Percentiles rank a stretch among this genome's conserved stretches.
Evolutionary conservation across 1,140 invertebrate species (phyloP).

Genomic region (Antheraea mylitta): DNA sequence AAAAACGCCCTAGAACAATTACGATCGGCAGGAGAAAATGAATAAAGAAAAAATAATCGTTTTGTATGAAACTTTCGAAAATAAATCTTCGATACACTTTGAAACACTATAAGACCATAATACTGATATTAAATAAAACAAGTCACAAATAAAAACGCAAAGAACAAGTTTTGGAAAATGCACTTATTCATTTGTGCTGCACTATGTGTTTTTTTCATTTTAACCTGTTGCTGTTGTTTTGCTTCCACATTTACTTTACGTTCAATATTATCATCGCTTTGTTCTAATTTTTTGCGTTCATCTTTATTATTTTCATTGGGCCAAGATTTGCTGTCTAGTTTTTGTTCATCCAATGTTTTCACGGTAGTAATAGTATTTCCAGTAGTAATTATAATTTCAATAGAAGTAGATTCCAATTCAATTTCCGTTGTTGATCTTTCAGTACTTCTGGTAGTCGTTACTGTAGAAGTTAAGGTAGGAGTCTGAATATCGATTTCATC

Average conservation of each 20-base stretch:
- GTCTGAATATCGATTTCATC: constrained; percentile 2
- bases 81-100: background rate
- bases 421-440: background rate
- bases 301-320: constrained; percentile 31
- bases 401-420: constrained; percentile 5
- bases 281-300: constrained; percentile 22
- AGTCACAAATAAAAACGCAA: constrained; percentile 26
- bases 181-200: constrained; percentile 17
- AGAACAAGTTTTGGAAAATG: constrained; percentile 19
- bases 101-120: constrained; percentile 12
- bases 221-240: constrained; percentile 30
- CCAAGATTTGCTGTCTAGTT: constrained; percentile 19
- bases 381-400: constrained; percentile 7
- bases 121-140: constrained; percentile 27
- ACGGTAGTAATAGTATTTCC: background rate
- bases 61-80: background rate
- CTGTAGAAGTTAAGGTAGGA: background rate
- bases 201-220: constrained; percentile 20
- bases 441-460: background rate
- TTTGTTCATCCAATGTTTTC: background rate
- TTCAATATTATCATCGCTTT: constrained; percentile 26
- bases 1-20: background rate
- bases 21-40: background rate
- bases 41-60: background rate
- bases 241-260: constrained; percentile 45